Percentiles rank a stretch among this genome's conserved stretches.
Evolutionary conservation across 2,888 invertebrate species (phyloP).

Genomic region (Latrodectus elegans): DNA sequence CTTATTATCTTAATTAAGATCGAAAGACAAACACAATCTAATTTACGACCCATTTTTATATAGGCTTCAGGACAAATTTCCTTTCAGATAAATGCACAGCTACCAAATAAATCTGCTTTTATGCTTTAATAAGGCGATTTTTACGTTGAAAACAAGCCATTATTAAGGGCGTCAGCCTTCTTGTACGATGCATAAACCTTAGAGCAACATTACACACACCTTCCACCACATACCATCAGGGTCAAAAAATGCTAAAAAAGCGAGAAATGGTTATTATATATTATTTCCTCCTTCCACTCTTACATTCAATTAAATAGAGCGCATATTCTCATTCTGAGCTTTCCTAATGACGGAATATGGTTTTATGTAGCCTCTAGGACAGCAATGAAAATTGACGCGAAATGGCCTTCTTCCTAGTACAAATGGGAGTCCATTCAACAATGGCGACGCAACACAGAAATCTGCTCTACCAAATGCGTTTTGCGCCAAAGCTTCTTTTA

Average conservation of each 20-base stretch:
- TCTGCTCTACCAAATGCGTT: conserved; percentile 40
- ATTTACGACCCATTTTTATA: too few species aligned
- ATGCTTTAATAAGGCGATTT: background rate
- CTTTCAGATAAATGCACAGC: too few species aligned
- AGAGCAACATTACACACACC: background rate
- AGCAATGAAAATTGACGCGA: conserved; percentile 2
- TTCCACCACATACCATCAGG: conserved; percentile 1
- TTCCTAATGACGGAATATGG: conserved; percentile 31
- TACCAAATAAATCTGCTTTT: background rate
- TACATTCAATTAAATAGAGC: conserved; percentile 62
- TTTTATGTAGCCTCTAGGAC: conserved; percentile 5
- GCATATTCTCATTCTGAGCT: conserved; percentile 22
- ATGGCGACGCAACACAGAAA: background rate
- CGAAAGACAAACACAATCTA: too few species aligned
- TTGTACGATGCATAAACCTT: background rate
- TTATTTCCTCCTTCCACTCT: conserved; percentile 8
- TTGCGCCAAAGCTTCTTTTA: background rate
- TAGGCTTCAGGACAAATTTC: too few species aligned
- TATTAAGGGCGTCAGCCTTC: background rate
- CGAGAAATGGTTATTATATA: conserved; percentile 3
- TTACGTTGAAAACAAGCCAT: conserved; percentile 5
- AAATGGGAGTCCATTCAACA: background rate
- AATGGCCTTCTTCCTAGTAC: conserved; percentile 15
- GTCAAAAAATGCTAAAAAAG: conserved; percentile 21
- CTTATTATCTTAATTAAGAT: too few species aligned